These are phyloP conservation scores for Mastomys natalensis DNA, from an alignment of 2,113 vertebrate genomes.

Conservation along the genomic window DNA sequence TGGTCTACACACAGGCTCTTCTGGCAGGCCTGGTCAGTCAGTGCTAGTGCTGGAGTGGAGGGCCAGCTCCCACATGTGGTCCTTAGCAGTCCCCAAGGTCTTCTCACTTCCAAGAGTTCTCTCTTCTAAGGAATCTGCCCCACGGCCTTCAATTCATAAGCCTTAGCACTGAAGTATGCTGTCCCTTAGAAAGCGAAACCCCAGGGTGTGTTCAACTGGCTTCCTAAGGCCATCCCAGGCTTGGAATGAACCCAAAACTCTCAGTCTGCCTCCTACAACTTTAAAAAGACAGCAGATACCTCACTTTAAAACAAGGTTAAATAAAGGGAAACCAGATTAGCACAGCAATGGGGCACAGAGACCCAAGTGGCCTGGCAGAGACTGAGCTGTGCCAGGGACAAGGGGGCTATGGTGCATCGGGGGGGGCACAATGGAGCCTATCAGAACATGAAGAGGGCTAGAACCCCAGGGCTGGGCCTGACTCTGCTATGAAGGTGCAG, in stretches of 20 bases:
- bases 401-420: background rate
- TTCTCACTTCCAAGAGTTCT: background rate
- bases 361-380: background rate
- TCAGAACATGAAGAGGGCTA: background rate
- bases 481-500: background rate
- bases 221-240: background rate
- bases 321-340: too few relatives aligned
- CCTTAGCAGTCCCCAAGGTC: background rate
- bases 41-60: background rate
- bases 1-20: background rate
- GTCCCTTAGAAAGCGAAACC: background rate
- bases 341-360: background rate
- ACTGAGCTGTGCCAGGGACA: rapidly evolving
- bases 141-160: background rate
- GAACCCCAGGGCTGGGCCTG: background rate
- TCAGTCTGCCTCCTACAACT: background rate
- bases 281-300: background rate
- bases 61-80: background rate
- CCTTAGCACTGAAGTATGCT: background rate
- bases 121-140: background rate
- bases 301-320: background rate
- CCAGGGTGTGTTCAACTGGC: background rate
- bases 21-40: background rate
- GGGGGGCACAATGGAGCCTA: background rate
- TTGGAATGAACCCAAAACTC: background rate